Conservation (phyloP, 2,797 vertebrate species). For the Aplochiton taeniatus region DNA sequence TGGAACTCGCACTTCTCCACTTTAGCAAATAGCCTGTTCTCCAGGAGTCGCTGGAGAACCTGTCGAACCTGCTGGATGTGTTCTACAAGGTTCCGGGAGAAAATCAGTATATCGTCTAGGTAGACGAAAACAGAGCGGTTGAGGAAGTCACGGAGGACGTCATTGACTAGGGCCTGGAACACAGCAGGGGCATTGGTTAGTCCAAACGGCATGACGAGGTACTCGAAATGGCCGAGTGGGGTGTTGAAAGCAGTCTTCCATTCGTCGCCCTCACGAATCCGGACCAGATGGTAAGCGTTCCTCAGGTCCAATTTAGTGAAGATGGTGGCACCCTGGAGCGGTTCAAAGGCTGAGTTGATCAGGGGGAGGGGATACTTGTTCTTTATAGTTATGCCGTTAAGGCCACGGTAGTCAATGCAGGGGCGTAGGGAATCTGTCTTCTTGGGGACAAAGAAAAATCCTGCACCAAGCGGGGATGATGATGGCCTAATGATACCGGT, state of each 20-base stretch:
- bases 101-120: constrained; percentile 7
- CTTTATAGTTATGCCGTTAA: neutral
- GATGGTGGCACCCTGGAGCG: neutral
- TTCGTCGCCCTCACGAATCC: neutral
- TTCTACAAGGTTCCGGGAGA: neutral
- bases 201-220: neutral
- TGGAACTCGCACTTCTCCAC: neutral
- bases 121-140: neutral
- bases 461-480: neutral
- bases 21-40: constrained; percentile 5
- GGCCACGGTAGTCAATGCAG: neutral
- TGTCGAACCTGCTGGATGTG: too few species aligned
- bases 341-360: neutral
- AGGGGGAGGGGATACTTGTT: neutral
- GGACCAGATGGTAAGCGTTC: neutral
- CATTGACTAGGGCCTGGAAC: constrained; percentile 8
- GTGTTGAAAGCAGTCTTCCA: constrained; percentile 2
- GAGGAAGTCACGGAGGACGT: neutral
- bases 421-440: neutral
- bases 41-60: neutral
- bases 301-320: constrained; percentile 8
- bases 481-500: neutral
- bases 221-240: neutral
- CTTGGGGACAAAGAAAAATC: constrained; percentile 1
- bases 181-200: constrained; percentile 12